Conservation (phyloP, 2,797 vertebrate genomes). For the Allobates femoralis region DNA sequence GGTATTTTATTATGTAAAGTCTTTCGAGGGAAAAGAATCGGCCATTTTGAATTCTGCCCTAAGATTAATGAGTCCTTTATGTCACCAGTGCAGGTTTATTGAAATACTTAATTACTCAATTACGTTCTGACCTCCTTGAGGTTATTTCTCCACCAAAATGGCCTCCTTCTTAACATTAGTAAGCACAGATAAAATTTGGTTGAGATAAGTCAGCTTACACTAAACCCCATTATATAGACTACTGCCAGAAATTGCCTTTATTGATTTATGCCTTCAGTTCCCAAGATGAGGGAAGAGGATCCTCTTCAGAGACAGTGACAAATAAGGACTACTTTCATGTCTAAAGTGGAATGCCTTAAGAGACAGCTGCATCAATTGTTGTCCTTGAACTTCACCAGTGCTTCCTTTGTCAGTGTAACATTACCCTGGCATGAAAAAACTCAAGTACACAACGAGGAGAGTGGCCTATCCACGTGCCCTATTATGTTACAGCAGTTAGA, state of each 20-base stretch:
- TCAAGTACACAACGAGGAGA: constrained; percentile 48
- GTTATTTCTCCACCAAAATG: background rate
- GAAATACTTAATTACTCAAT: background rate
- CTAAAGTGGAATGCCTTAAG: constrained; percentile 57
- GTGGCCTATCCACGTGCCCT: constrained; percentile 50
- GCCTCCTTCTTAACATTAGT: background rate
- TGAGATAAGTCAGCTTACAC: background rate
- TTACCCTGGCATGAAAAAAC: constrained; percentile 57
- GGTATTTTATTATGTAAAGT: background rate
- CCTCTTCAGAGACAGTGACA: constrained; percentile 52
- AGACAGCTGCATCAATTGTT: constrained; percentile 63
- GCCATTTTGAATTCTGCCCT: background rate
- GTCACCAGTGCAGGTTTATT: background rate
- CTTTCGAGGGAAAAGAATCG: too few species aligned
- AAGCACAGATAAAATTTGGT: background rate
- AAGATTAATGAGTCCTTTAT: background rate
- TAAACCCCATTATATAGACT: background rate
- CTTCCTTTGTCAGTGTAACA: constrained; percentile 63
- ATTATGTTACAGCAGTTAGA: constrained; percentile 54
- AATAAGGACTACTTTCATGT: constrained; percentile 62
- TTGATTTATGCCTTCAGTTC: constrained; percentile 48
- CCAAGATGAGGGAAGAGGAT: constrained; percentile 48
- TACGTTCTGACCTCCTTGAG: background rate
- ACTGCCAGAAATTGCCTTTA: constrained; percentile 39
- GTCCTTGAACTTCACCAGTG: constrained; percentile 62